Conservation (phyloP, 2,888 invertebrate species). For the Litoditis marina region DNA sequence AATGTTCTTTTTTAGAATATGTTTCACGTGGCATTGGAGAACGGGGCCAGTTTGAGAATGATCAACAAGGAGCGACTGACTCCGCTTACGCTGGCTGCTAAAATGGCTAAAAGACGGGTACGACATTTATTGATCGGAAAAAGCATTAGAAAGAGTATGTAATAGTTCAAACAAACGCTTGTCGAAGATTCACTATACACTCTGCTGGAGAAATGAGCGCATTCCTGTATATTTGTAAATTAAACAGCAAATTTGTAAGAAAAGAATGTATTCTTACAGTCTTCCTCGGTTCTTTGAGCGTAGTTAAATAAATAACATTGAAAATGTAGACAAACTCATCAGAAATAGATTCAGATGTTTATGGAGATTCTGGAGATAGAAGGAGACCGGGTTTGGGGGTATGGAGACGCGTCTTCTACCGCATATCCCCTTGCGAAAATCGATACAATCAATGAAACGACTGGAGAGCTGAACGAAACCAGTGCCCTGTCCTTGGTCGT, state of each 20-base stretch:
- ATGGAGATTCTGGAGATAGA: slow-evolving; percentile 94
- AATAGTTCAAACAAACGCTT: neutral
- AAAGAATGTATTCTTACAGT: too few species aligned
- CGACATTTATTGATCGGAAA: neutral
- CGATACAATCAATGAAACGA: slow-evolving; percentile 87
- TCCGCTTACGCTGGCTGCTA: slow-evolving; percentile 87
- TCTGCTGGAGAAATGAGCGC: too few species aligned
- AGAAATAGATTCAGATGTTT: slow-evolving; percentile 75
- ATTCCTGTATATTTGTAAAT: too few species aligned
- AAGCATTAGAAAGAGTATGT: too few species aligned
- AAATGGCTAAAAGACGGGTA: slow-evolving; percentile 80
- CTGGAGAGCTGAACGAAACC: slow-evolving; percentile 88
- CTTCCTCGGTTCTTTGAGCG: too few species aligned
- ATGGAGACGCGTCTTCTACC: slow-evolving; percentile 71
- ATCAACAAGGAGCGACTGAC: slow-evolving; percentile 83
- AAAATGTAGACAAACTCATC: too few species aligned
- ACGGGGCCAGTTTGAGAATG: slow-evolving; percentile 82
- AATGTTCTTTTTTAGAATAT: slow-evolving; percentile 71
- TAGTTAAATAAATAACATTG: too few species aligned
- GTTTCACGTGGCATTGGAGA: slow-evolving; percentile 90
- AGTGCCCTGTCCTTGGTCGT: slow-evolving; percentile 92
- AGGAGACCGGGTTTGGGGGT: slow-evolving; percentile 93
- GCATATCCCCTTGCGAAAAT: slow-evolving; percentile 79
- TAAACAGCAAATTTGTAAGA: too few species aligned
- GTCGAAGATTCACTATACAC: too few species aligned